Evolutionary conservation across 2,888 invertebrate species (phyloP).

Genomic region (Ctena decussata): DNA sequence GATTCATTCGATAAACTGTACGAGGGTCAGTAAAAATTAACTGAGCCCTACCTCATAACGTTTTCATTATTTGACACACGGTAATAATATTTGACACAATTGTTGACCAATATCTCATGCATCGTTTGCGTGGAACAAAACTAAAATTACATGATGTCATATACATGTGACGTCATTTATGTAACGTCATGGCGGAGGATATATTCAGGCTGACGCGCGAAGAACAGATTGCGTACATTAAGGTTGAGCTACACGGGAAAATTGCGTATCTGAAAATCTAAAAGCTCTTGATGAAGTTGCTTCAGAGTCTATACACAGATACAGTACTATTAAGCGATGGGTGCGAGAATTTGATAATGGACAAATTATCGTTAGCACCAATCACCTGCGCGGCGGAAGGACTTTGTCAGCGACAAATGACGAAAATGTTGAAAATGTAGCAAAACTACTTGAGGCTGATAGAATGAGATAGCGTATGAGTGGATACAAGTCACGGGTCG

Average conservation of each 20-base stretch:
- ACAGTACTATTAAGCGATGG: slow-evolving; percentile 3
- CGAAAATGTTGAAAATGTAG: no score
- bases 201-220: background rate
- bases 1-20: no score
- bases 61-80: no score
- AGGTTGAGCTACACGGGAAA: background rate
- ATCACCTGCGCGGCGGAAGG: background rate
- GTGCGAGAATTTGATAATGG: background rate
- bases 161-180: background rate
- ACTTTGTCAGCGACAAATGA: background rate
- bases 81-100: no score
- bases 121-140: no score
- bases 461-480: slow-evolving; percentile 1
- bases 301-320: background rate
- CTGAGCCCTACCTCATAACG: no score
- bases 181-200: background rate
- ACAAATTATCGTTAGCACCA: no score
- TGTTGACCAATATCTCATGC: no score
- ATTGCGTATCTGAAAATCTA: background rate
- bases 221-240: slow-evolving; percentile 7
- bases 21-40: no score
- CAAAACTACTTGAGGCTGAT: background rate
- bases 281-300: slow-evolving; percentile 19
- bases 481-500: slow-evolving; percentile 15
- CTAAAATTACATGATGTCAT: no score